A percentile compares a stretch with the other conserved stretches of the same genome.
Conservation (phyloP, 2,888 invertebrate species). For the Protonemura montana region DNA sequence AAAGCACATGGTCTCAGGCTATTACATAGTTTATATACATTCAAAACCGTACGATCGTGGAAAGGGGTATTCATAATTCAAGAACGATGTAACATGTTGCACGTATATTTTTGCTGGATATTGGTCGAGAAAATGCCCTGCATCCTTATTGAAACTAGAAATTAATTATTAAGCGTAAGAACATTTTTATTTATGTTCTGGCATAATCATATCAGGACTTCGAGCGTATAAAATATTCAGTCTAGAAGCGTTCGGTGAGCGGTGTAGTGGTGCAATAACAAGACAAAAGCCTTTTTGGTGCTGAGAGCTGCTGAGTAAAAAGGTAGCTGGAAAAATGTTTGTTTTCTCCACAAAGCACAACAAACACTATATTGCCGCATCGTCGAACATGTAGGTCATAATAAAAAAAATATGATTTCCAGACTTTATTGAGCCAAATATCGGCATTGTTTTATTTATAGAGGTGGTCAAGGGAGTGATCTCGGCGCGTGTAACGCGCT, state of each 20-base stretch:
- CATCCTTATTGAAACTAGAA: neutral
- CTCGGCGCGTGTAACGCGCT: neutral
- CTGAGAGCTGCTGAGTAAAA: neutral
- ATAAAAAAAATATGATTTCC: slow-evolving; percentile 1
- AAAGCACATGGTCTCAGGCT: neutral
- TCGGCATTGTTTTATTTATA: neutral
- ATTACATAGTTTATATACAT: neutral
- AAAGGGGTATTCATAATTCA: neutral
- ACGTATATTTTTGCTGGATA: neutral
- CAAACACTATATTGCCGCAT: neutral
- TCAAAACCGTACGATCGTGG: neutral
- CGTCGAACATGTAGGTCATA: neutral
- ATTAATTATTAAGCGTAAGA: neutral
- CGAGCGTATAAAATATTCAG: neutral
- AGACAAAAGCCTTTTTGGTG: neutral
- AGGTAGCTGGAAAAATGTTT: neutral
- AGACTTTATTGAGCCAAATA: slow-evolving; percentile 7
- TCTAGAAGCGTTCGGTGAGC: neutral
- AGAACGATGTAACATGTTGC: neutral
- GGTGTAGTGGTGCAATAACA: neutral
- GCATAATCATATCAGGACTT: too few relatives aligned
- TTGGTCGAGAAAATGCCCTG: neutral
- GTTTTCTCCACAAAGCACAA: neutral
- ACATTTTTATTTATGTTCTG: neutral
- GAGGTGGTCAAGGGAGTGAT: neutral